Percentiles rank a stretch among this genome's conserved stretches.
Conservation (phyloP, 2,797 vertebrate genomes). For the Chiroxiphia lanceolata region DNA sequence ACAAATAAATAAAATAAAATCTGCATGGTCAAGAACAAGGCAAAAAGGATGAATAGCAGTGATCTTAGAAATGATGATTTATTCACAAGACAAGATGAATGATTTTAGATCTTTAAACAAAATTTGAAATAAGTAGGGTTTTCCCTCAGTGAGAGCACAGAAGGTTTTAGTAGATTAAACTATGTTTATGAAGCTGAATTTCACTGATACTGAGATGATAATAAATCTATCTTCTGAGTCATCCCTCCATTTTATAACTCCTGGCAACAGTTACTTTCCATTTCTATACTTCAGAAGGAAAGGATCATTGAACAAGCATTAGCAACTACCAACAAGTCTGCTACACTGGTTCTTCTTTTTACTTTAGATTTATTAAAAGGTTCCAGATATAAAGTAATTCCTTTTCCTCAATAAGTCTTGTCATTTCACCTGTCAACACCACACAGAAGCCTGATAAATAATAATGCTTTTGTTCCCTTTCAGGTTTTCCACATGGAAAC, state of each 20-base stretch:
- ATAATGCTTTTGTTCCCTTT: not conserved
- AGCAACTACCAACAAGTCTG: not conserved
- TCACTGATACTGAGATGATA: not conserved
- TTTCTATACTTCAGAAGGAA: slow-evolving; percentile 25
- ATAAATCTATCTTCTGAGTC: slow-evolving; percentile 30
- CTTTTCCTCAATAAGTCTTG: not conserved
- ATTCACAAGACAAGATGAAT: slow-evolving; percentile 7
- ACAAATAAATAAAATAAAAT: slow-evolving; percentile 35
- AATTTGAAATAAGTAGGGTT: not conserved
- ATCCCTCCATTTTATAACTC: slow-evolving; percentile 39
- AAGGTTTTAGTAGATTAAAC: slow-evolving; percentile 33
- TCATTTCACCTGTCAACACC: not conserved
- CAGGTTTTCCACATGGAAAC: not conserved
- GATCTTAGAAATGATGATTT: slow-evolving; percentile 3
- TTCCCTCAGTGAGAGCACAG: not conserved
- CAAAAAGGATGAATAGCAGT: not conserved
- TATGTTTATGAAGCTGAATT: slow-evolving; percentile 31
- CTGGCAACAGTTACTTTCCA: slow-evolving; percentile 38
- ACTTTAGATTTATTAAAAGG: slow-evolving; percentile 37
- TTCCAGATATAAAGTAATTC: not conserved
- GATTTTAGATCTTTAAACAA: slow-evolving; percentile 9
- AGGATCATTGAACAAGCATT: slow-evolving; percentile 41
- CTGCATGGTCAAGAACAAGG: not conserved
- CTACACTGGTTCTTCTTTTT: slow-evolving; percentile 1
- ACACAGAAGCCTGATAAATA: not conserved